Conservation (phyloP, 2,113 vertebrate genomes). For the Sorex fumeus region DNA sequence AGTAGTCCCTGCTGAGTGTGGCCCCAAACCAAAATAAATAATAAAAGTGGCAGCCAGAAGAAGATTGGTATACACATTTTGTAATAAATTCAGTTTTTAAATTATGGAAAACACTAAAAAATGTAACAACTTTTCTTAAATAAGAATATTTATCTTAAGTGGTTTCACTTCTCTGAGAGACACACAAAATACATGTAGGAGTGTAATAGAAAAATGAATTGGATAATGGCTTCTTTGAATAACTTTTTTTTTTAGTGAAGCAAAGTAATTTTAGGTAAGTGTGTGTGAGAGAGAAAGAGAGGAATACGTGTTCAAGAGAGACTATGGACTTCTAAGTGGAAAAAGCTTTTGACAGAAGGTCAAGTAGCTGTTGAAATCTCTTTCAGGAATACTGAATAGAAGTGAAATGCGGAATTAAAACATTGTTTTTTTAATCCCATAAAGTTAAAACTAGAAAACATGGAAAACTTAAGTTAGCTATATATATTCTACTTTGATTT, state of each 20-base stretch:
- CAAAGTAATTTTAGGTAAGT: too few species aligned
- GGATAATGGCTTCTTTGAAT: neutral
- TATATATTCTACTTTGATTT: slow-evolving; percentile 52
- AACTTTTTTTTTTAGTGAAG: too few species aligned
- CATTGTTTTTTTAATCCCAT: slow-evolving; percentile 3
- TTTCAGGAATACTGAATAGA: slow-evolving; percentile 10
- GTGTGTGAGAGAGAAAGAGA: too few species aligned
- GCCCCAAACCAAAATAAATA: neutral
- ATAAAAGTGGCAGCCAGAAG: slow-evolving; percentile 21
- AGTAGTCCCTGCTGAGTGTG: too few species aligned
- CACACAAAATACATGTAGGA: neutral
- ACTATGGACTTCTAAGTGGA: too few species aligned
- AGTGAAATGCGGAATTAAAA: slow-evolving; percentile 45
- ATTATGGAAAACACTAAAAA: slow-evolving; percentile 44
- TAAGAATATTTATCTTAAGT: slow-evolving; percentile 37
- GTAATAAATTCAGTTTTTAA: slow-evolving; percentile 46
- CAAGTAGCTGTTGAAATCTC: slow-evolving; percentile 10
- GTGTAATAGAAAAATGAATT: slow-evolving; percentile 51
- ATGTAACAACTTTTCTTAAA: slow-evolving; percentile 38
- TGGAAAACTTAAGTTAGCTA: slow-evolving; percentile 25
- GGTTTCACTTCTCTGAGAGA: neutral
- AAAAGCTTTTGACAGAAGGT: too few species aligned
- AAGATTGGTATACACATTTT: slow-evolving; percentile 32
- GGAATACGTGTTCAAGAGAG: too few species aligned
- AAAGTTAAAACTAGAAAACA: slow-evolving; percentile 59